Evolutionary conservation across 2,113 vertebrate species (phyloP), one percentile per base, ranked within the genome.

Genomic region (Sapayoa aenigma): DNA sequence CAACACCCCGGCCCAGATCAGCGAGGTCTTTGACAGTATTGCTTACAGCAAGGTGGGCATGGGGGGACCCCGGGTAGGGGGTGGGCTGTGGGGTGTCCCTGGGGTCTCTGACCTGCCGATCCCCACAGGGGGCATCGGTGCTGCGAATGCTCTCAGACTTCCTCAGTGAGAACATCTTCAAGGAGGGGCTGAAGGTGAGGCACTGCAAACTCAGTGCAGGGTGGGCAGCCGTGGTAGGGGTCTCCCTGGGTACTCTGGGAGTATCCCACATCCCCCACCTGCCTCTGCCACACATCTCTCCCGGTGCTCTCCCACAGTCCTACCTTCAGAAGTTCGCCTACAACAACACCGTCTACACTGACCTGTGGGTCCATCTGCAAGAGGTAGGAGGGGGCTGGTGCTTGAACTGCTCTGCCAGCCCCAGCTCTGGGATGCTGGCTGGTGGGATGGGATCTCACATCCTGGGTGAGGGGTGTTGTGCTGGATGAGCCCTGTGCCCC

Each of bases 81-180:
- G 7, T 25, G 60, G 49, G 22, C 50, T 25, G 30, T 1, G 4
- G 30, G 30, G 25, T 44, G 49, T 9, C 44, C 56, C 2, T 3
- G 5, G 9, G 3, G 35, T 42, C 46, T 62, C 94, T 92, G 33
- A 90, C 65, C 59, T 24, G 4, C 19, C 19, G 8, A 7, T 96
- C 41, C 72, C 77, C 12, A 11, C 96, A 99, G 99, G 99, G 99
- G 16, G 99, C 98, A 0, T 98, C 98, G 0, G 99, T 99, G 66
- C 96, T 99, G 65, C 97, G 98, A 85, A 99, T 99, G 99, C 98
- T 99, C 25, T 99, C 99, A 0, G 92, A 97, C 80, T 99, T 99
- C 91, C 98, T 99, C 76, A 98, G 96, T 0, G 99, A 99, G 90
- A 17, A 97, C 0, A 79, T 99, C 20, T 99, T 99, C 96, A 97